Base-by-base conservation (phyloP, 2,113 vertebrate genomes). In the Marcusenius ussheri region DNA sequence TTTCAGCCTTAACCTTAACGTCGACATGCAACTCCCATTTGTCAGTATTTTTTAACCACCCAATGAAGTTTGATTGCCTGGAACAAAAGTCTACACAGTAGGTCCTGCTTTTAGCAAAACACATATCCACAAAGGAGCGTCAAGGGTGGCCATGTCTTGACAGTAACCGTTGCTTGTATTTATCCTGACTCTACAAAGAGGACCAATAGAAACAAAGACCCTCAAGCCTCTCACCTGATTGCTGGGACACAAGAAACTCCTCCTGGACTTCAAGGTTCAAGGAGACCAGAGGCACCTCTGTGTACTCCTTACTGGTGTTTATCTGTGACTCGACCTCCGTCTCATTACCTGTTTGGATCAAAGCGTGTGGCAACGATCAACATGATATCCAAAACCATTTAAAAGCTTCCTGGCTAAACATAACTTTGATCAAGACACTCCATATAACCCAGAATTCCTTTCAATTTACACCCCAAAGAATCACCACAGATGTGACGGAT, bases 221-320 rank as follows among this genome's bases (percentile, higher is more conserved):
- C 39, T 8, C n/a, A 56, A 35, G 49, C 15, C 11, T 90, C 89
- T 50, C 92, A 97, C 97, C 97, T 95, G 96, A 96, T 4, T 89
- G 93, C 4, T 95, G 95, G 0, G 96, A 94, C 87, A 95, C 94
- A 56, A 95, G 93, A 10, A 95, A 93, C 0, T 94, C 95, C 10
- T 96, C 96, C 89, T 95, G 96, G 90, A 97, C 96, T 24, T 94
- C 95, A 39, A 97, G 94, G 92, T 96, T 96, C 94, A 97, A 93
- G 8, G 97, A 96, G 89, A 97, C 96, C 70, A 97, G 94, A 17
- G 95, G 94, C 47, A 98, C 96, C 90, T 97, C 96, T 86, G 97
- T 96, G 94, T 96, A 97, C n/a, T 97, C 97, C 86, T 95, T 93
- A 89, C 92, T 93, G 89, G 95, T 94, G 46, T 94, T 96, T 86